These are phyloP conservation scores for Pachypeltis micranthus DNA, from an alignment of 1,140 invertebrate species.

Conservation along the genomic window DNA sequence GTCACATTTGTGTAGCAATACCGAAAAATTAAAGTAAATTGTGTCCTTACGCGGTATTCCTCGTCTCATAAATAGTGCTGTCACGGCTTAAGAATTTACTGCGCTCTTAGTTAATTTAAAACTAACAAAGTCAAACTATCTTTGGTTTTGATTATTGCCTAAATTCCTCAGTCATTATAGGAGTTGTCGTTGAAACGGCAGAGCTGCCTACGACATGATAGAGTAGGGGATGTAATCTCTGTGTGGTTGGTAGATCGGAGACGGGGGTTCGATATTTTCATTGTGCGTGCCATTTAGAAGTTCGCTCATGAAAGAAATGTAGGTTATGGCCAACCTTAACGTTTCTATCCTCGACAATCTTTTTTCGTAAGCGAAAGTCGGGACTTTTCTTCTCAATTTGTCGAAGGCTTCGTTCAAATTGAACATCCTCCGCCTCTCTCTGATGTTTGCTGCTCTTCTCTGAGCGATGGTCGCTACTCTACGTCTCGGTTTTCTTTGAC, in stretches of 20 bases:
- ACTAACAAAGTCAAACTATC: too few relatives aligned
- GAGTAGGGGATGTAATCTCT: slow-evolving; percentile 31
- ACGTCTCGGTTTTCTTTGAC: slow-evolving; percentile 63
- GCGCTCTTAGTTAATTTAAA: too few relatives aligned
- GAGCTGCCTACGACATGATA: slow-evolving; percentile 16
- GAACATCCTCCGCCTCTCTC: slow-evolving; percentile 89
- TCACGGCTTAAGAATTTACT: too few relatives aligned
- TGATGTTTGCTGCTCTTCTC: slow-evolving; percentile 82
- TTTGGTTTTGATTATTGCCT: too few relatives aligned
- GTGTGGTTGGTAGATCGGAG: slow-evolving; percentile 26
- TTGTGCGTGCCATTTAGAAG: slow-evolving; percentile 44
- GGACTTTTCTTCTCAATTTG: slow-evolving; percentile 81
- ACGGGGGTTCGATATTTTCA: slow-evolving; percentile 24
- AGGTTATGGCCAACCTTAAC: slow-evolving; percentile 89
- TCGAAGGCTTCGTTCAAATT: slow-evolving; percentile 97
- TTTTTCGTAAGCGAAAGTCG: slow-evolving; percentile 98
- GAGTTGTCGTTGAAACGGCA: too few relatives aligned
- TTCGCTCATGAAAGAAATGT: slow-evolving; percentile 95
- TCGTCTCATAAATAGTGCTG: too few relatives aligned
- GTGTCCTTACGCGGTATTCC: too few relatives aligned
- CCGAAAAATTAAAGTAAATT: too few relatives aligned
- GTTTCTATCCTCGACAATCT: slow-evolving; percentile 96
- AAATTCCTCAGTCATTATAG: too few relatives aligned
- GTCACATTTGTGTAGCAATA: too few relatives aligned
- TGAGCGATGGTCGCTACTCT: slow-evolving; percentile 82